A percentile compares a stretch with the other conserved stretches of the same genome.
These are phyloP conservation scores for Gryllus longicercus DNA, from an alignment of 2,888 invertebrate species.

Conservation along the genomic window DNA sequence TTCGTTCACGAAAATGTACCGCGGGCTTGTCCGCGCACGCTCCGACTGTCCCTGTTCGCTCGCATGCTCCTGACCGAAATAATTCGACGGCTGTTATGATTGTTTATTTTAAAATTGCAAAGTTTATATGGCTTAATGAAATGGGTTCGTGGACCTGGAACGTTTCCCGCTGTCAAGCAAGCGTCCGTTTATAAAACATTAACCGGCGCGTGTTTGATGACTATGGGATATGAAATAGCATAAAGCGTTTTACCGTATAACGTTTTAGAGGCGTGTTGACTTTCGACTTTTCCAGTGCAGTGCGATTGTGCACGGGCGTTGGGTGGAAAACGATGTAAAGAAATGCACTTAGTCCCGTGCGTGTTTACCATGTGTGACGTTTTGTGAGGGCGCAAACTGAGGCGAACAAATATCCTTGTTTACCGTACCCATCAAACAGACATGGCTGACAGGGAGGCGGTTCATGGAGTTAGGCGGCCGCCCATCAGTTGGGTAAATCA, in stretches of 20 bases:
- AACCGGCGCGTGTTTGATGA: neutral
- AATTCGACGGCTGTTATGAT: neutral
- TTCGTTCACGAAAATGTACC: neutral
- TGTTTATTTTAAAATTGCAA: neutral
- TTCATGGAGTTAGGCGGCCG: neutral
- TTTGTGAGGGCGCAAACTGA: neutral
- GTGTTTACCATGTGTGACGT: neutral
- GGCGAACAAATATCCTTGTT: neutral
- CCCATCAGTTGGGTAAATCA: neutral
- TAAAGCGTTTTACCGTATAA: neutral
- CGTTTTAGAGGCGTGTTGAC: neutral
- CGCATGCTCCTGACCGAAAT: neutral
- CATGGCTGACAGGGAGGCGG: neutral
- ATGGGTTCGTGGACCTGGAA: no score
- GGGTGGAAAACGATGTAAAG: constrained; percentile 4
- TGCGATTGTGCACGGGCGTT: neutral
- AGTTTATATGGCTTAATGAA: neutral
- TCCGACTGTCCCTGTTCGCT: neutral
- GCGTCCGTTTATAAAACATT: no score
- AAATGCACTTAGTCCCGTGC: neutral
- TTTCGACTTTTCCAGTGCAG: constrained; percentile 6
- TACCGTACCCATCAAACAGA: constrained; percentile 2
- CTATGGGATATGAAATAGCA: neutral
- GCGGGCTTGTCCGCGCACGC: neutral
- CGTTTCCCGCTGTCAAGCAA: no score